Evolutionary conservation across 2,113 vertebrate genomes (phyloP).

Genomic region (Tragelaphus strepsiceros): DNA sequence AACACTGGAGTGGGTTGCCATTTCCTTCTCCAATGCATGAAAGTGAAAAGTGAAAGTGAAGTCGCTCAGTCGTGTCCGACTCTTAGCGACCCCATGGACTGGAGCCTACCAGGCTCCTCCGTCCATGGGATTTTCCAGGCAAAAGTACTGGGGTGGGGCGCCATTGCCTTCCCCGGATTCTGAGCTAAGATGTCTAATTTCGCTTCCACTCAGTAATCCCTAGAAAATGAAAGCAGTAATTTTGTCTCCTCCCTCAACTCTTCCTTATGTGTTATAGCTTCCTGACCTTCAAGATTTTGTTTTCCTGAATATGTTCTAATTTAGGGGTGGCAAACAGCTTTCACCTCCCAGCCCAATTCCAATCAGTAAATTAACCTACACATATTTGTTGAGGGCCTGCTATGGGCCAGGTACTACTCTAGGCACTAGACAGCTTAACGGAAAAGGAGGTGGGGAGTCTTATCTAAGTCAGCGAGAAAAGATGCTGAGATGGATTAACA

Average conservation of each 20-base stretch:
- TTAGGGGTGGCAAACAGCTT: not conserved
- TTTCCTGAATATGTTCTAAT: not conserved
- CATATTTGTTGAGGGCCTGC: not conserved
- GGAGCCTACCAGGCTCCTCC: too few relatives aligned
- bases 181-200: not conserved
- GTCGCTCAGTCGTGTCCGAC: too few relatives aligned
- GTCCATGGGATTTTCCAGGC: too few relatives aligned
- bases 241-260: not conserved
- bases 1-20: too few relatives aligned
- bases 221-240: not conserved
- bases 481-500: not conserved
- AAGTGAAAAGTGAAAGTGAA: too few relatives aligned
- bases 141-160: too few relatives aligned
- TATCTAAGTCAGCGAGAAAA: not conserved
- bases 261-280: not conserved
- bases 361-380: not conserved
- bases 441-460: not conserved
- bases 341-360: not conserved
- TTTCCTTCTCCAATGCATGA: too few relatives aligned
- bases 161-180: not conserved
- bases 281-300: not conserved
- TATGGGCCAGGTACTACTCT: not conserved
- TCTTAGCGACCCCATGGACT: too few relatives aligned
- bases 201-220: not conserved
- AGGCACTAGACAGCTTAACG: not conserved